Conservation (phyloP, 2,888 invertebrate species). For the Malthinus flaveolus region DNA sequence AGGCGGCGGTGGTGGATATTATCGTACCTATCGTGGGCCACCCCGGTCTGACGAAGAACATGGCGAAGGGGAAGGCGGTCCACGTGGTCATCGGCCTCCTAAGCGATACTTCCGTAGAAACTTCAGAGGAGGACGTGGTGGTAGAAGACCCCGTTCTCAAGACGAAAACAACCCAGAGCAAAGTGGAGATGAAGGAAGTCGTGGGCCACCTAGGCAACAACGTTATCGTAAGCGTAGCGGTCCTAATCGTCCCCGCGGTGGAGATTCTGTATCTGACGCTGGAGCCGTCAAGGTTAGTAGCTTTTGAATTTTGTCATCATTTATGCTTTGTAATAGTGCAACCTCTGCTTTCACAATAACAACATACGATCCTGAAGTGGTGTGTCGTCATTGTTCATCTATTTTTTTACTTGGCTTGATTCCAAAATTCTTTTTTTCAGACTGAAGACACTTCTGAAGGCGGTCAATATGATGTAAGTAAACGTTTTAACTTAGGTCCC, state of each 20-base stretch:
- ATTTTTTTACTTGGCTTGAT: background rate
- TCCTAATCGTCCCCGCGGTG: constrained; percentile 48
- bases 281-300: constrained; percentile 44
- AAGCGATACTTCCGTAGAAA: constrained; percentile 72
- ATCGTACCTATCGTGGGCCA: constrained; percentile 54
- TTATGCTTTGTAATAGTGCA: no score
- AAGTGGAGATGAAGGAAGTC: constrained; percentile 51
- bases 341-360: no score
- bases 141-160: constrained; percentile 60
- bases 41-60: constrained; percentile 53
- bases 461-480: constrained; percentile 52
- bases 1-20: constrained; percentile 50
- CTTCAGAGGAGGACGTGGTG: constrained; percentile 69
- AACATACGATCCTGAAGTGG: no score
- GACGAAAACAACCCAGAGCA: constrained; percentile 55
- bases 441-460: constrained; percentile 51
- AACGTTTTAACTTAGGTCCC: background rate
- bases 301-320: background rate
- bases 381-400: no score
- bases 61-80: constrained; percentile 53
- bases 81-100: constrained; percentile 57
- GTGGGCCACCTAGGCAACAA: constrained; percentile 53
- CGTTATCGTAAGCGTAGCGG: constrained; percentile 52
- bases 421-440: constrained; percentile 41
- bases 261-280: constrained; percentile 53